A percentile compares a stretch with the other conserved stretches of the same genome.
phyloP scores from a whole-genome alignment of 2,888 invertebrate genomes.

The Conomelus anceps region DNA sequence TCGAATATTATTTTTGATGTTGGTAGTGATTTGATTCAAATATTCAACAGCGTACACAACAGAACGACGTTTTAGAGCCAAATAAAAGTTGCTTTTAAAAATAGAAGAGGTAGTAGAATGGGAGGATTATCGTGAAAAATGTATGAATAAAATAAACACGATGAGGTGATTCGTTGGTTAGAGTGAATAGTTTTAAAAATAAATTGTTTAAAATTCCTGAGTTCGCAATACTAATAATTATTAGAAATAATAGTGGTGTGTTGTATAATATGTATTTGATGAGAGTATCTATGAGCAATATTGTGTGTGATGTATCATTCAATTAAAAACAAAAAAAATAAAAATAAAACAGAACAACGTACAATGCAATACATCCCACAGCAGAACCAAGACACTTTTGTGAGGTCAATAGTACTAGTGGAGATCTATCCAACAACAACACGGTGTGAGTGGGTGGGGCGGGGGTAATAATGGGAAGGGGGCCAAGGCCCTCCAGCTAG shows the following conservation, averaged over 20 bases:
- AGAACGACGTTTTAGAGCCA: neutral
- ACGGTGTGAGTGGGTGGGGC: neutral
- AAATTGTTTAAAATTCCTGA: neutral
- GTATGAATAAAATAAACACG: neutral
- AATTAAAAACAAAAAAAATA: neutral
- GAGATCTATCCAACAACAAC: conserved; percentile 10
- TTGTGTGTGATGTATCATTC: neutral
- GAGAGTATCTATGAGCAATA: neutral
- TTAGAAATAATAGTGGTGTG: neutral
- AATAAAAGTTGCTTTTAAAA: neutral
- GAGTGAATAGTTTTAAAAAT: neutral
- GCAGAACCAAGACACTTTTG: conserved; percentile 34
- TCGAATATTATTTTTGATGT: neutral
- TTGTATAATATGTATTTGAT: neutral
- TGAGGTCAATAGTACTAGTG: conserved; percentile 31
- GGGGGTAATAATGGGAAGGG: neutral
- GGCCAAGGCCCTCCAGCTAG: neutral
- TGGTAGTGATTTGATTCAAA: neutral
- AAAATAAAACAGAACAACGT: conserved; percentile 14
- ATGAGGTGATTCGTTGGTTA: neutral
- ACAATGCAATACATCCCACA: conserved; percentile 27
- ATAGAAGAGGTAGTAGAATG: neutral
- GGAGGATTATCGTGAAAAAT: neutral
- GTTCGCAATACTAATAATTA: neutral
- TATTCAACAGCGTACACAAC: neutral